Evolutionary conservation across 2,797 vertebrate genomes (phyloP).

Genomic region (Knipowitschia caucasica): DNA sequence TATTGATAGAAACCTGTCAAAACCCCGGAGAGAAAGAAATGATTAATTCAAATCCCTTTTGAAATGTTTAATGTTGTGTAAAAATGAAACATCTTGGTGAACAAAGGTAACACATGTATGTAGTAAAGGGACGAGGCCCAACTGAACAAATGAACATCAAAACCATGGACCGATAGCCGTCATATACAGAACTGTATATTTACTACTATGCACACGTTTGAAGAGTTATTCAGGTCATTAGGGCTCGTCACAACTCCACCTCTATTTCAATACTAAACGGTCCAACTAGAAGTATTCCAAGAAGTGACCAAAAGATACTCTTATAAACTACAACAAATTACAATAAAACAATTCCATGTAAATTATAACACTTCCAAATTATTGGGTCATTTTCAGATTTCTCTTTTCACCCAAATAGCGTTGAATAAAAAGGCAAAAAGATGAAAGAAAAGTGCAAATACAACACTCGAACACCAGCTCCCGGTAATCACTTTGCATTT

Average conservation of each 20-base stretch:
- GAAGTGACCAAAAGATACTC: slow-evolving; percentile 32
- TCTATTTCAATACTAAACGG: slow-evolving; percentile 23
- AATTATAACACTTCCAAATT: slow-evolving; percentile 19
- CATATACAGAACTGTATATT: slow-evolving; percentile 37
- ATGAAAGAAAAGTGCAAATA: slow-evolving; percentile 30
- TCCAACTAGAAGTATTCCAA: slow-evolving; percentile 35
- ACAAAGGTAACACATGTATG: slow-evolving; percentile 31
- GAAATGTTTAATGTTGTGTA: slow-evolving; percentile 28
- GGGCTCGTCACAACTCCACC: slow-evolving; percentile 40
- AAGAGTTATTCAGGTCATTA: slow-evolving; percentile 32
- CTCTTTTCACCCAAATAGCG: slow-evolving; percentile 49
- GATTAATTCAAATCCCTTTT: slow-evolving; percentile 20
- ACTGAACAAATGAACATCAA: slow-evolving; percentile 48
- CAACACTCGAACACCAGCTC: slow-evolving; percentile 17
- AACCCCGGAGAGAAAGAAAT: background rate
- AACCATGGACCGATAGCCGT: slow-evolving; percentile 37
- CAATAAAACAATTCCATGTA: slow-evolving; percentile 23
- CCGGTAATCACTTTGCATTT: slow-evolving; percentile 22
- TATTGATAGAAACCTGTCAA: background rate
- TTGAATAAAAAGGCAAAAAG: slow-evolving; percentile 36
- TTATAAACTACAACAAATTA: slow-evolving; percentile 26
- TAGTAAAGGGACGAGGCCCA: slow-evolving; percentile 26
- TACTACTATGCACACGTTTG: slow-evolving; percentile 21
- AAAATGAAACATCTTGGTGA: slow-evolving; percentile 14
- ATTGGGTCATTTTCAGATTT: slow-evolving; percentile 31